Evolutionary conservation across 2,888 invertebrate species (phyloP), one percentile per base, ranked within the genome.

Genomic region (Stenotaenia linearis): DNA sequence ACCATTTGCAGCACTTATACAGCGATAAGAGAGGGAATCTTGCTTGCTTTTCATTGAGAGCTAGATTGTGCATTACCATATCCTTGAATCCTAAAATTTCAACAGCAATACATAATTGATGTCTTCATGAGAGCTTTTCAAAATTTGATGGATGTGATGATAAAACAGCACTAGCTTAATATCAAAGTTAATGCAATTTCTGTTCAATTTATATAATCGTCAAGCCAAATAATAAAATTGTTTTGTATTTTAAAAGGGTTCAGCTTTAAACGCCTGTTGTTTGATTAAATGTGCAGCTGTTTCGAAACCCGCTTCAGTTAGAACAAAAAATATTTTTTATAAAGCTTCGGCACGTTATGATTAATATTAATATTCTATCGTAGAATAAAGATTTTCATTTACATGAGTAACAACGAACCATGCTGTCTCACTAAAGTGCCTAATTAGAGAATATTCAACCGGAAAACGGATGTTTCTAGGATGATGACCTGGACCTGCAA

Each of bases 371-470:
- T n/a, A n/a, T n/a, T n/a, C n/a, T n/a, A n/a, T n/a, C n/a, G n/a
- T n/a, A n/a, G n/a, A n/a, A n/a, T n/a, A n/a, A n/a, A n/a, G n/a
- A n/a, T n/a, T 32, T 9, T 32, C 32, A 32, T 32, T 32, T 32
- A 9, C 32, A 32, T n/a, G n/a, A 18, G 21, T n/a, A 18, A 3
- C 18, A 50, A 18, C 1, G n/a, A 50, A 18, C 18, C 1, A 18
- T 18, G 18, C 18, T n/a, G 50, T 9, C 18, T 21, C 7, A 18
- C 21, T 50, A 28, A 25, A 28, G 28, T 69, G 25, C n/a, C 25
- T 69, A 69, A 69, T 69, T 69, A 69, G 69, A 28, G 69, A 69
- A 69, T 69, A 69, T 69, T 69, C 28, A 69, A 28, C 28, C 6
- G 28, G 25, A 25, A 50, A 69, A 28, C 12, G 25, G 12, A 69